A percentile compares a stretch with the other conserved stretches of the same genome.
phyloP scores from a whole-genome alignment of 2,888 invertebrate species.

The Pseudococcus longispinus region DNA sequence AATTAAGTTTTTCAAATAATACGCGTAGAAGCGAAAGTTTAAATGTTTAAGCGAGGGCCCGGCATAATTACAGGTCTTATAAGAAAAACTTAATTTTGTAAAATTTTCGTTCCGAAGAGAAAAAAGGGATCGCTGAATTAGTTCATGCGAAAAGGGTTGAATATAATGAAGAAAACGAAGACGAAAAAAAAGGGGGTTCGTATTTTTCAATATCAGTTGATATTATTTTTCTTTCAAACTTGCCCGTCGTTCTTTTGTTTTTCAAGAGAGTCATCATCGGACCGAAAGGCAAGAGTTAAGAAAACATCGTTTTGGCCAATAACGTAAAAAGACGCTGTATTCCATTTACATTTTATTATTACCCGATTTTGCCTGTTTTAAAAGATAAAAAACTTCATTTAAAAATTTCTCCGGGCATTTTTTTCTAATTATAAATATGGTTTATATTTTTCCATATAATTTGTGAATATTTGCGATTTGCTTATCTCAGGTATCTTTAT shows the following conservation, averaged over 20 bases:
- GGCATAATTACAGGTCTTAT: constrained; percentile 44
- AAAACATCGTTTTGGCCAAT: not conserved
- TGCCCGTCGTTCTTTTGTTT: not conserved
- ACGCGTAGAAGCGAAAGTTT: not conserved
- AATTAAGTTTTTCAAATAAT: constrained; percentile 28
- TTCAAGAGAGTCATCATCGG: constrained; percentile 14
- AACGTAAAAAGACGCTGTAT: not conserved
- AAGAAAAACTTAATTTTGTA: constrained; percentile 50
- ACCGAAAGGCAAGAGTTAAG: not conserved
- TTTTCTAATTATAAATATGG: too few relatives aligned
- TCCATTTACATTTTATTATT: constrained; percentile 24
- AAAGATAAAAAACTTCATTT: not conserved
- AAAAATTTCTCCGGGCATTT: too few relatives aligned
- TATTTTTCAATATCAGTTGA: constrained; percentile 48
- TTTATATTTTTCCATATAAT: too few relatives aligned
- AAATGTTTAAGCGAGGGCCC: not conserved
- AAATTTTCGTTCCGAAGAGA: constrained; percentile 8
- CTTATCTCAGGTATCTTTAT: too few relatives aligned
- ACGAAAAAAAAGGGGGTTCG: constrained; percentile 14
- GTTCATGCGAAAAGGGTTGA: constrained; percentile 1
- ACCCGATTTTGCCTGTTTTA: not conserved
- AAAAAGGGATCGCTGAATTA: not conserved
- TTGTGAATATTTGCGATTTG: too few relatives aligned
- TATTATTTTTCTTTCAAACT: constrained; percentile 42
- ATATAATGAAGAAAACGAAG: not conserved